phyloP scores from a whole-genome alignment of 1,140 invertebrate species.

The Glossosoma conforme region DNA sequence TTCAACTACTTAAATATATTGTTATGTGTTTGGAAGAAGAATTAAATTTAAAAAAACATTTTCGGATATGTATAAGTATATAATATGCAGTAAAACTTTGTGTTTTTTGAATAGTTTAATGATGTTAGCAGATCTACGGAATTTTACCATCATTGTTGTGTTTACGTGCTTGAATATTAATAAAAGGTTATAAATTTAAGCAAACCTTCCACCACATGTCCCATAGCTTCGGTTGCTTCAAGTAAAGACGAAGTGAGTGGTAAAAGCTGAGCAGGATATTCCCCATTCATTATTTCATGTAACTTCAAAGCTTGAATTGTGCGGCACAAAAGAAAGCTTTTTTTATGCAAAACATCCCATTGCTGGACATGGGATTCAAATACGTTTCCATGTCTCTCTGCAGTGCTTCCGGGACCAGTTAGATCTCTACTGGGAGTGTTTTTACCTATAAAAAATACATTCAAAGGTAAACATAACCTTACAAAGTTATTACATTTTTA shows the following conservation, averaged over 20 bases:
- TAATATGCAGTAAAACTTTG: background rate
- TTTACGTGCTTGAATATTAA: no score
- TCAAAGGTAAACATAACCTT: background rate
- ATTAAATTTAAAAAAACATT: background rate
- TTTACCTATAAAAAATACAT: background rate
- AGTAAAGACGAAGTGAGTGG: constrained; percentile 35
- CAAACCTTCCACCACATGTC: constrained; percentile 38
- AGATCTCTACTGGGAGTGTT: constrained; percentile 6
- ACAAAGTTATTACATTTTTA: background rate
- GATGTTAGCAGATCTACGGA: no score
- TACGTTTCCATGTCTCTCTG: constrained; percentile 2
- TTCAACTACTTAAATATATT: no score
- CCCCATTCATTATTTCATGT: constrained; percentile 37
- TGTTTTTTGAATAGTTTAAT: background rate
- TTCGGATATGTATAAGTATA: background rate
- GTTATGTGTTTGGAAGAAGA: no score
- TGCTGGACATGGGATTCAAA: constrained; percentile 3
- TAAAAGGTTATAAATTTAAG: background rate
- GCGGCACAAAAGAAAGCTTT: constrained; percentile 32
- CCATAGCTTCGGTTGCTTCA: constrained; percentile 34
- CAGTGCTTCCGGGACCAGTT: constrained; percentile 4
- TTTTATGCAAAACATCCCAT: constrained; percentile 33
- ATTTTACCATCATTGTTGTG: no score
- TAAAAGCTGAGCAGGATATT: constrained; percentile 38
- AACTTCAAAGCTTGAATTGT: constrained; percentile 38